A percentile compares a stretch with the other conserved stretches of the same genome.
These are phyloP conservation scores for Astropecten irregularis DNA, from an alignment of 53 echinoderm and acorn worm species.

Conservation along the genomic window DNA sequence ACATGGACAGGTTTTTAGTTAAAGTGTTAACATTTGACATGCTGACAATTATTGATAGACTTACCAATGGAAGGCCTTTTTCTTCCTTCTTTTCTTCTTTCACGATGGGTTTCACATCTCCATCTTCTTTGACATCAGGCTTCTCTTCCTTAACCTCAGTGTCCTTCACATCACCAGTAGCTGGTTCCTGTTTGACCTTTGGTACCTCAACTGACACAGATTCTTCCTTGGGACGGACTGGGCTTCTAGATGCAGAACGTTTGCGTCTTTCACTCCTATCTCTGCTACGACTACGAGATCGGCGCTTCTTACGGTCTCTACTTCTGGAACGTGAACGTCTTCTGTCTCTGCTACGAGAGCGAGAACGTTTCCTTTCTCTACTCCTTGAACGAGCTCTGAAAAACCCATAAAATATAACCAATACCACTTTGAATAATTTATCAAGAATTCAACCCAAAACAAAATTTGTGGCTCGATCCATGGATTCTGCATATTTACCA, in stretches of 20 bases:
- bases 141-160: slow-evolving; percentile 55
- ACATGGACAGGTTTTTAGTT: too few species aligned
- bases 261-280: slow-evolving; percentile 43
- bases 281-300: slow-evolving; percentile 69
- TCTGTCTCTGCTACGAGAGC: slow-evolving; percentile 65
- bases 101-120: slow-evolving; percentile 47
- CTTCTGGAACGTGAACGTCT: slow-evolving; percentile 56
- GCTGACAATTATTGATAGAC: too few species aligned
- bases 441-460: not conserved
- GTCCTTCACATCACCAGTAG: slow-evolving; percentile 1
- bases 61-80: slow-evolving; percentile 79
- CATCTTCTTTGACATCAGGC: slow-evolving; percentile 52
- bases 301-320: slow-evolving; percentile 51
- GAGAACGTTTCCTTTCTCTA: slow-evolving; percentile 45
- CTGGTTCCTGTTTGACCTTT: slow-evolving; percentile 44
- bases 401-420: not conserved
- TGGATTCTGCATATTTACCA: too few species aligned
- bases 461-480: too few species aligned
- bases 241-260: slow-evolving; percentile 39
- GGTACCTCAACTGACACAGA: not conserved
- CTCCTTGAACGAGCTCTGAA: slow-evolving; percentile 44
- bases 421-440: not conserved
- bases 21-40: too few species aligned
- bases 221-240: slow-evolving; percentile 10
- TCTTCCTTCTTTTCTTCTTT: slow-evolving; percentile 77